Conservation (phyloP, 64 coral and sea anemone species). For the Catalaphyllia jardinei region DNA sequence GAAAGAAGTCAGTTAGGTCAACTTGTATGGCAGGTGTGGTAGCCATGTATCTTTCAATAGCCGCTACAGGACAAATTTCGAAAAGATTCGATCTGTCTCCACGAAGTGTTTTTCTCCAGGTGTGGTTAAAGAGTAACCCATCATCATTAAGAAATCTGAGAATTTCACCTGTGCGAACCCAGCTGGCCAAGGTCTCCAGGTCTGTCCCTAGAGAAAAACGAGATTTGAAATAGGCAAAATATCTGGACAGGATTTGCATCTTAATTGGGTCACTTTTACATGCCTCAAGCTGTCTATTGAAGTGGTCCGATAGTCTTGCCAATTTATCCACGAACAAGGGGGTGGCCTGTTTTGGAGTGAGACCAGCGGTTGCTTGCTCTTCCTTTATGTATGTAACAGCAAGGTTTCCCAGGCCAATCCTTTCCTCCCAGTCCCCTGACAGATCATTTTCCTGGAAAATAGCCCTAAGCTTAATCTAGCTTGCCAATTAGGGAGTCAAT, state of each 20-base stretch:
- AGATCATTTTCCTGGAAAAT: conserved; percentile 13
- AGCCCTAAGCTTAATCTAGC: too few species aligned
- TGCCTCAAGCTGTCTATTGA: conserved; percentile 17
- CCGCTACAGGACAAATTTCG: conserved; percentile 39
- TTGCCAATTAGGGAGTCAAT: neutral
- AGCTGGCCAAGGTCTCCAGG: conserved; percentile 23
- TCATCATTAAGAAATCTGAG: conserved; percentile 31
- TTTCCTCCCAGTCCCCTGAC: conserved; percentile 16
- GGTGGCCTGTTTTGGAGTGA: neutral
- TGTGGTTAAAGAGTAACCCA: conserved; percentile 56
- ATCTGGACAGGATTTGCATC: conserved; percentile 15
- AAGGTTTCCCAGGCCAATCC: conserved; percentile 15
- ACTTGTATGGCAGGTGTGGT: neutral
- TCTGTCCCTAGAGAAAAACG: neutral
- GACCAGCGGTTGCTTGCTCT: conserved; percentile 19
- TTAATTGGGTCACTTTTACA: neutral
- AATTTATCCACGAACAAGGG: too few species aligned
- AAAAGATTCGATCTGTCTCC: conserved; percentile 45
- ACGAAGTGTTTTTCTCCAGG: conserved; percentile 42
- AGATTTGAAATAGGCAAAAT: neutral
- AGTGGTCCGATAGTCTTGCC: neutral
- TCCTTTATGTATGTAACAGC: neutral
- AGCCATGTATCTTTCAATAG: conserved; percentile 37
- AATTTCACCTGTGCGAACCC: conserved; percentile 42
- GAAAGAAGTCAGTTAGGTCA: conserved; percentile 23